A percentile compares a stretch with the other conserved stretches of the same genome.
Evolutionary conservation across 1,140 invertebrate genomes (phyloP).

Genomic region (Rhopalosiphum maidis): DNA sequence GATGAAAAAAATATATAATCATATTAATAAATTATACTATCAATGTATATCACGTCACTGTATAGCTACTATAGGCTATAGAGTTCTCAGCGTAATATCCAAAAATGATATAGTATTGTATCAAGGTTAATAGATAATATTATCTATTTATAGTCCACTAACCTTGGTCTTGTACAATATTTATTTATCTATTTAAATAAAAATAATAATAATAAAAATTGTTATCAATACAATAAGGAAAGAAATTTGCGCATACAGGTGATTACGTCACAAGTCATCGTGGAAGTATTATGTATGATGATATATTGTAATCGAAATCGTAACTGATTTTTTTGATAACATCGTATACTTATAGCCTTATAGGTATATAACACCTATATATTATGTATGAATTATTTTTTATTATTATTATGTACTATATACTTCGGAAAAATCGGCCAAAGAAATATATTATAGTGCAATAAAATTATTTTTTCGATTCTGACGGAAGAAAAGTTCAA

Average conservation of each 20-base stretch:
- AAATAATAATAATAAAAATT: not conserved
- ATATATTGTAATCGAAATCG: not conserved
- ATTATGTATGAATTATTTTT: not conserved
- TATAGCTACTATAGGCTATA: not conserved
- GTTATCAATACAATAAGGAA: not conserved
- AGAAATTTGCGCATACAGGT: not conserved
- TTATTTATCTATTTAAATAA: not conserved
- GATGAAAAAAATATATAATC: not conserved
- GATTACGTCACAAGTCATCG: not conserved
- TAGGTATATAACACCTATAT: not conserved
- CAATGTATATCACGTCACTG: not conserved
- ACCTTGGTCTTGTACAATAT: not conserved
- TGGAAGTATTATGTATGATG: not conserved
- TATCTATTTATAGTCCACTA: too few relatives aligned
- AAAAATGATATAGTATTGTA: not conserved
- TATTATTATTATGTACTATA: not conserved
- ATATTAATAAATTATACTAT: too few relatives aligned
- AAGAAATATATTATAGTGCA: not conserved
- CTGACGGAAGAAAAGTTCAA: not conserved
- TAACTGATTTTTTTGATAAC: not conserved
- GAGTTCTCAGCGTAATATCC: not conserved
- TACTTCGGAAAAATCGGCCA: not conserved
- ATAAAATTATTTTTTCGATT: not conserved
- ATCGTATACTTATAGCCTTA: not conserved
- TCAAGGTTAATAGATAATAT: too few relatives aligned